Evolutionary conservation across 2,888 invertebrate genomes (phyloP), one percentile per base, ranked within the genome.

Genomic region (Sesia apiformis): DNA sequence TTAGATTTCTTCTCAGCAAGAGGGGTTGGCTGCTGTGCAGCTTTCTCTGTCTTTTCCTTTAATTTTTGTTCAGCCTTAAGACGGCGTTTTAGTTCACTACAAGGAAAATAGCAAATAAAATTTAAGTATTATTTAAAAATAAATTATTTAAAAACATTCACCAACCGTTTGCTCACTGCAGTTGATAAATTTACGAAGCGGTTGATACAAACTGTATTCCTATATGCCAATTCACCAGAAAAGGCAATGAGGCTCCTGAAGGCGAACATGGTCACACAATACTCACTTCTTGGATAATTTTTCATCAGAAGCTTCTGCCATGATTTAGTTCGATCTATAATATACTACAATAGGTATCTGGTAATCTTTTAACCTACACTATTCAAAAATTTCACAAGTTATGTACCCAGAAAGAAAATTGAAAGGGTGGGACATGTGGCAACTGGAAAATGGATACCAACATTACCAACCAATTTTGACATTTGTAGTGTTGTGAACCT

Each of bases 1-100:
- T 85, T 77, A 39, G 79, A 63, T 38, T 76, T 65, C 56, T 85
- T 78, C 1, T 81, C 81, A n/a, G 70, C 69, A n/a, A 72, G 71
- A 4, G 72, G 70, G 49, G 72, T 69, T 5, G 84, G 81, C 53
- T 80, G 85, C 62, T 91, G 91, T 5, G 91, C 91, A 5, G 89
- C 91, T 71, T 96, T 97, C 68, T 95, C 95, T 0, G 92, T 91
- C 74, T 98, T 97, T 70, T 98, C 97, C 76, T 97, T 95, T 6
- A 95, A 93, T 77, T 98, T 98, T 79, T 98, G 95, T 74, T 98
- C 97, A 5, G 96, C 95, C 85, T 98, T 99, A 56, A 95, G 76
- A 6, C 97, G 92, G 57, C 98, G 92, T 89, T 99, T 99, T 64
- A 96, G 90, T 87, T 99, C 98, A 92, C 98, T 99, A 81, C 39